Evolutionary conservation across 2,888 invertebrate genomes (phyloP).

Genomic region (Drosophila tripunctata): DNA sequence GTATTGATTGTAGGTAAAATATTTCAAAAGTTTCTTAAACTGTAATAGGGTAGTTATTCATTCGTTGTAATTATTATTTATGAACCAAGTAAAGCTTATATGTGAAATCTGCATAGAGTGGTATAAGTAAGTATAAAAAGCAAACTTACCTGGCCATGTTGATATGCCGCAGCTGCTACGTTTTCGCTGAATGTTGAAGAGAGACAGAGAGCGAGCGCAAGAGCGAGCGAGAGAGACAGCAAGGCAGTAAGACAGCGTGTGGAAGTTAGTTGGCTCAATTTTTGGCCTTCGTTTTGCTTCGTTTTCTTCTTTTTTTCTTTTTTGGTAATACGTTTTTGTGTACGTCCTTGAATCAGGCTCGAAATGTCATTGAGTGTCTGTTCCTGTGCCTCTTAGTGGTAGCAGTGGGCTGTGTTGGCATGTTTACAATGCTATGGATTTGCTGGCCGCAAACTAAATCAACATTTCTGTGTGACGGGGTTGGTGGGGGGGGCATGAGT

Average conservation of each 20-base stretch:
- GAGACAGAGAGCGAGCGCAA: neutral
- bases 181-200: constrained; percentile 1
- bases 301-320: neutral
- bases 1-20: no score
- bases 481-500: neutral
- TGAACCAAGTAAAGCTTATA: neutral
- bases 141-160: constrained; percentile 57
- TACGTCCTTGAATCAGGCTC: constrained; percentile 53
- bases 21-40: no score
- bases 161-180: constrained; percentile 37
- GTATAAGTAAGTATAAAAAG: neutral
- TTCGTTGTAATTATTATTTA: no score
- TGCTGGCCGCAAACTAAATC: constrained; percentile 62
- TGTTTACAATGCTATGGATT: constrained; percentile 54
- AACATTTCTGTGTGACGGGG: constrained; percentile 41
- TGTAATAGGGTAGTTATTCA: no score
- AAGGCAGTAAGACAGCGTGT: neutral
- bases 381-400: constrained; percentile 11
- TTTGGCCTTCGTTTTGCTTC: constrained; percentile 38
- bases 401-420: constrained; percentile 36
- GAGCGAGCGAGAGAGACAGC: neutral
- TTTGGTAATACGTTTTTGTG: neutral
- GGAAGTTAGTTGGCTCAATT: constrained; percentile 22
- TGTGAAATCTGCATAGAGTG: neutral
- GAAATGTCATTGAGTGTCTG: constrained; percentile 55